These are phyloP conservation scores for Megalurothrips usitatus DNA, from an alignment of 2,888 invertebrate genomes.

Conservation along the genomic window DNA sequence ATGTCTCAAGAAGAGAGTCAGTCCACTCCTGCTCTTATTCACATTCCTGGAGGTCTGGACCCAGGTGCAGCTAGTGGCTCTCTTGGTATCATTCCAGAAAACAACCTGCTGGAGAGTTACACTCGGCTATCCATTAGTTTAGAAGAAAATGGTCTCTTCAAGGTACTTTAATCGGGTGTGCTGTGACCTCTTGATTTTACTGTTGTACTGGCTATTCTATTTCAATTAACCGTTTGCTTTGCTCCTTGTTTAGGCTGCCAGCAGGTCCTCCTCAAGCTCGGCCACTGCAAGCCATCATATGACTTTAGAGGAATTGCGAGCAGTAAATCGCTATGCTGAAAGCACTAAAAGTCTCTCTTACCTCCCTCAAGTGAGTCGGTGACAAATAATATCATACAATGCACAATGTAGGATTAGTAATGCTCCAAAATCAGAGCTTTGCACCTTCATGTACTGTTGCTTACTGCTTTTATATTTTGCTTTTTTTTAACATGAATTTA, in stretches of 20 bases:
- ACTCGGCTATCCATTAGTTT: slow-evolving; percentile 81
- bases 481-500: background rate
- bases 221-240: background rate
- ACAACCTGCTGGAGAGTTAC: slow-evolving; percentile 78
- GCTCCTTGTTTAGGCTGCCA: slow-evolving; percentile 46
- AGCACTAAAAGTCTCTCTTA: slow-evolving; percentile 88
- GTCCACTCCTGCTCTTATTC: slow-evolving; percentile 78
- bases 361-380: slow-evolving; percentile 73
- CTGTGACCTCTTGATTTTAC: background rate
- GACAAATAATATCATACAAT: slow-evolving; percentile 25
- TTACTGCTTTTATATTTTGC: background rate
- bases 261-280: slow-evolving; percentile 67
- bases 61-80: slow-evolving; percentile 52
- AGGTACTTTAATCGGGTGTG: slow-evolving; percentile 47
- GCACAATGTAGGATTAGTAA: background rate
- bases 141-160: slow-evolving; percentile 74
- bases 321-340: slow-evolving; percentile 85
- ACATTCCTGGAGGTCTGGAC: slow-evolving; percentile 50
- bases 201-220: background rate
- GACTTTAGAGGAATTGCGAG: slow-evolving; percentile 78
- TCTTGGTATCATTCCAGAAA: slow-evolving; percentile 79
- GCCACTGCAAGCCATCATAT: slow-evolving; percentile 52
- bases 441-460: background rate
- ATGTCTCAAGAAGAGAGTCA: slow-evolving; percentile 85
- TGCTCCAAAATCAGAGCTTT: background rate